Evolutionary conservation across 2,888 invertebrate genomes (phyloP), one percentile per base, ranked within the genome.

Genomic region (Drosophila mercatorum): DNA sequence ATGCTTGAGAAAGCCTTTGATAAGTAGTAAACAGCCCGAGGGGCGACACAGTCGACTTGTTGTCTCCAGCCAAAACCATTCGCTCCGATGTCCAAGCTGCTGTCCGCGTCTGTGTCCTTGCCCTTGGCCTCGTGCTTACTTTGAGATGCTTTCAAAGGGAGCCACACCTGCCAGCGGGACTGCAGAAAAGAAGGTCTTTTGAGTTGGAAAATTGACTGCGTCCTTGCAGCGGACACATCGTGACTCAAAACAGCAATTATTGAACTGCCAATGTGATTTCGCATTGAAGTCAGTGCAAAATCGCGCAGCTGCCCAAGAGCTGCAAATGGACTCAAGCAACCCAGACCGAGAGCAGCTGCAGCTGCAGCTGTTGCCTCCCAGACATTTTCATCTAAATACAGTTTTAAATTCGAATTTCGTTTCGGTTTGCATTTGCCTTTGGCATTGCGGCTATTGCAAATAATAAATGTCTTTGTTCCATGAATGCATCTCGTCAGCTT

Each of bases 1-100:
- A 46, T 53, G 46, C 59, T 64, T 65, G 47, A 65, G 52, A 68
- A 78, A 68, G 64, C 68, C 73, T 57, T 74, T 74, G 63, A 38
- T 52, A 72, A 75, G 52, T 26, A 55, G 36, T 61, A 40, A 62
- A 55, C 60, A 66, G 62, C 75, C 63, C 22, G 11, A 53, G 57
- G 75, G 44, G 38, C 43, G 31, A 28, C 40, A 58, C 26, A 46
- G 43, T 22, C 52, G 40, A 70, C 66, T 69, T 78, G 59, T 62
- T 69, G 69, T 56, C 59, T 38, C 56, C 17, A 47, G 38, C 52
- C 65, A 59, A 14, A 47, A 40, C 52, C 65, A 59, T 26, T 22
- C 38, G 55, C 34, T 10, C 17, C 26, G 10, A 26, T 57, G 43
- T 11, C 28, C 28, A 55, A 22, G 34, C 44, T n/a, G 17, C 26